Evolutionary conservation across 2,113 vertebrate species (phyloP).

Genomic region (Spilogale gracilis): DNA sequence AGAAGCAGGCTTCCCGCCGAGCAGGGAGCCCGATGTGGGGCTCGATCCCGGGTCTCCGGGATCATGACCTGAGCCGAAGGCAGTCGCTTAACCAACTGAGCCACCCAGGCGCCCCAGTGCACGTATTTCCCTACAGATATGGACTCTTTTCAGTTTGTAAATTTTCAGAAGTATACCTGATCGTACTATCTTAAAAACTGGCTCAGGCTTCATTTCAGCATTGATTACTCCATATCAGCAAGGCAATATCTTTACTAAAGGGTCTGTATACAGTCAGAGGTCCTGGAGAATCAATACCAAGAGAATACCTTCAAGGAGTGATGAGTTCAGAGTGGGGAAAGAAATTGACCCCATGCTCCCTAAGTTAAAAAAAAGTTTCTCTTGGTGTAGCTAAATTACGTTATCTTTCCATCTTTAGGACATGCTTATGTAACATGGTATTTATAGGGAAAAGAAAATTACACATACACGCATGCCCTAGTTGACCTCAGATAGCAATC

Average conservation of each 20-base stretch:
- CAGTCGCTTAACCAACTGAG: too few relatives aligned
- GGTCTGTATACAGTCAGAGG: not conserved
- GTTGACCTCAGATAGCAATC: not conserved
- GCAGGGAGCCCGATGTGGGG: too few relatives aligned
- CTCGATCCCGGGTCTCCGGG: too few relatives aligned
- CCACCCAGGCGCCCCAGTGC: too few relatives aligned
- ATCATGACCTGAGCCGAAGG: too few relatives aligned
- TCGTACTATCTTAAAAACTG: not conserved
- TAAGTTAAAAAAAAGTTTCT: not conserved
- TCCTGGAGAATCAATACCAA: not conserved
- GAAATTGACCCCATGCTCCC: not conserved
- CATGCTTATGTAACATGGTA: not conserved
- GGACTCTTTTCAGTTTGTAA: not conserved
- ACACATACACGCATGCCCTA: not conserved
- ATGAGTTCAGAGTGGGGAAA: not conserved
- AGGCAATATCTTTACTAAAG: not conserved
- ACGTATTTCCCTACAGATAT: not conserved
- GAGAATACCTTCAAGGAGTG: not conserved
- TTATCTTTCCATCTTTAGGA: not conserved
- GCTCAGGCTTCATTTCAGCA: not conserved
- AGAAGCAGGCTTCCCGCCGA: too few relatives aligned
- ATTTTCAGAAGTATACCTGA: not conserved
- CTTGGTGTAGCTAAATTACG: not conserved
- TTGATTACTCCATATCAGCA: not conserved
- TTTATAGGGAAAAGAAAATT: constrained; percentile 8